phyloP scores from a whole-genome alignment of 1,140 invertebrate species.

The Drosophila carrolli region DNA sequence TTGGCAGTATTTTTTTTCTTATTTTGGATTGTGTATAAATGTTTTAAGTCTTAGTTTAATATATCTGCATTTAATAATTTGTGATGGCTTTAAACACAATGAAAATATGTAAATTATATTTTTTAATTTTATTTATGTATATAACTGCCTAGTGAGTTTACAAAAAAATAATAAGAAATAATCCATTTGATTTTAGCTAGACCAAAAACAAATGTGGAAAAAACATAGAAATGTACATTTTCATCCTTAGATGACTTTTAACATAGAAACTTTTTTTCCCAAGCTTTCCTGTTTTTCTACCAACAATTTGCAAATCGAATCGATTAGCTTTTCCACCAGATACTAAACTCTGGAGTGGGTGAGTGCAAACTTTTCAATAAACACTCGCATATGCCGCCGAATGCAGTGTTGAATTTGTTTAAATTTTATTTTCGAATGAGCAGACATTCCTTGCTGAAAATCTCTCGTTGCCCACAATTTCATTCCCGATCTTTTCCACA shows the following conservation, averaged over 20 bases:
- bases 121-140: no score
- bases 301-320: conserved; percentile 5
- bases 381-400: conserved; percentile 43
- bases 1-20: no score
- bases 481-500: conserved; percentile 7
- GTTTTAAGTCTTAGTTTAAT: no score
- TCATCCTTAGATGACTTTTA: background rate
- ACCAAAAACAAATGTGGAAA: background rate
- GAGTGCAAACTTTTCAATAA: conserved; percentile 41
- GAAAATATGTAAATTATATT: no score
- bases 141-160: no score
- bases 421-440: conserved; percentile 68
- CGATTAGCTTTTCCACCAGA: conserved; percentile 18
- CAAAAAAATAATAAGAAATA: background rate
- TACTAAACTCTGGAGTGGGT: background rate
- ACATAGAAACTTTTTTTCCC: background rate
- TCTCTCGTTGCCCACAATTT: conserved; percentile 39
- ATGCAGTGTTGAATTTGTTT: conserved; percentile 66
- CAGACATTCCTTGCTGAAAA: conserved; percentile 61
- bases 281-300: background rate
- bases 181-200: background rate
- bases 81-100: no score
- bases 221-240: background rate
- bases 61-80: no score
- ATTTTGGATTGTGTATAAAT: no score